Base-by-base conservation (phyloP, 2,113 vertebrate genomes). In the Callopanchax toddi region DNA sequence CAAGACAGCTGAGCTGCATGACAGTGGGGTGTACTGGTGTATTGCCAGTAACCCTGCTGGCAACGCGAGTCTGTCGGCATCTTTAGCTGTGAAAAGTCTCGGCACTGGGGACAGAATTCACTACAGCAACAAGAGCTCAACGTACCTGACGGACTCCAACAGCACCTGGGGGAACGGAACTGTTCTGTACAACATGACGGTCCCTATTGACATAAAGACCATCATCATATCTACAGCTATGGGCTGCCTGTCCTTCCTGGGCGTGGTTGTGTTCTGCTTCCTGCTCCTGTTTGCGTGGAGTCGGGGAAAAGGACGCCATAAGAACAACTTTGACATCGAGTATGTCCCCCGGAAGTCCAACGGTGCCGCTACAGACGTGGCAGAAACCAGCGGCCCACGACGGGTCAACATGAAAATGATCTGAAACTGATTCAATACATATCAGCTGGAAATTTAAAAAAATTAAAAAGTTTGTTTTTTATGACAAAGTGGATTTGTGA, bases 371-470 rank as follows among this genome's bases (percentile, higher is more conserved):
- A 92, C 92, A 18, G 91, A 92, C 6, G 85, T 75, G 42, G 89
- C 94, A 0, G 94, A 96, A 0, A 90, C 88, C n/a, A 96, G 98
- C 0, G 96, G 96, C 0, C 96, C 97, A 0, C 93, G 97, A 72
- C 94, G 98, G 78, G 97, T 99, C 89, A 99, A 98, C 87, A 99
- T 99, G 97, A 99, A 98, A 90, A 99, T 99, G 97, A 98, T 99
- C 61, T 99, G 83, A 95, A 53, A 45, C 6, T 1, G 3, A 51
- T 6, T 6, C 12, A 44, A 74, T 57, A 56, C 77, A 85, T 82
- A 77, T 86, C 83, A 81, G 44, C 43, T 52, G 32, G 50, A 77
- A 71, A 67, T n/a, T n/a, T n/a, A n/a, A n/a, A n/a, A n/a, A n/a
- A n/a, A n/a, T n/a, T n/a, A n/a, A n/a, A n/a, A n/a, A 0, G n/a